Evolutionary conservation across 2,113 vertebrate genomes (phyloP).

Genomic region (Channa argus): DNA sequence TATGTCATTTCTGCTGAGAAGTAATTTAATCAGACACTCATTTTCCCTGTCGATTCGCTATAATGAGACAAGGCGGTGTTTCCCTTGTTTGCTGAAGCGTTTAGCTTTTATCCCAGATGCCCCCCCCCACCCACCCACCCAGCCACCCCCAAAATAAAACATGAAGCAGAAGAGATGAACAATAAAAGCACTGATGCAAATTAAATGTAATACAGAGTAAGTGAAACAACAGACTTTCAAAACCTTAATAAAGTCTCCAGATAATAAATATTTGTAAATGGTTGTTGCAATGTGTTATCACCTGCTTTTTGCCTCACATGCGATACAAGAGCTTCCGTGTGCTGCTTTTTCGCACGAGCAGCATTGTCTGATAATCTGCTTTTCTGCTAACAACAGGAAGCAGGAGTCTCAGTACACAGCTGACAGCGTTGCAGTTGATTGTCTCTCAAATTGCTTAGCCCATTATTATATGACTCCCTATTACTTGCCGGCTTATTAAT

Average conservation of each 20-base stretch:
- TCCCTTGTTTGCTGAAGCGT: conserved; percentile 66
- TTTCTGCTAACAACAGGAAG: too few species aligned
- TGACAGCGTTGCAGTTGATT: conserved; percentile 6
- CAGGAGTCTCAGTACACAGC: neutral
- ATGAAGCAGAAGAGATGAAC: conserved; percentile 33
- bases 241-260: conserved; percentile 5
- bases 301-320: neutral
- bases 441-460: conserved; percentile 8
- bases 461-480: conserved; percentile 6
- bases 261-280: conserved; percentile 27
- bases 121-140: neutral
- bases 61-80: conserved; percentile 66
- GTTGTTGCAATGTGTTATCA: neutral
- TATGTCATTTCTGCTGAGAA: conserved; percentile 59
- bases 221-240: conserved; percentile 30
- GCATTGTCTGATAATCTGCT: neutral
- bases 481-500: conserved; percentile 32
- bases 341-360: neutral
- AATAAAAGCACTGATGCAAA: conserved; percentile 52
- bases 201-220: conserved; percentile 45
- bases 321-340: conserved; percentile 4
- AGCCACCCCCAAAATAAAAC: neutral
- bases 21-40: conserved; percentile 70
- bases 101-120: conserved; percentile 61
- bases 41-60: conserved; percentile 69